These are phyloP conservation scores for Cololabis saira DNA, from an alignment of 2,113 vertebrate genomes.

Conservation along the genomic window DNA sequence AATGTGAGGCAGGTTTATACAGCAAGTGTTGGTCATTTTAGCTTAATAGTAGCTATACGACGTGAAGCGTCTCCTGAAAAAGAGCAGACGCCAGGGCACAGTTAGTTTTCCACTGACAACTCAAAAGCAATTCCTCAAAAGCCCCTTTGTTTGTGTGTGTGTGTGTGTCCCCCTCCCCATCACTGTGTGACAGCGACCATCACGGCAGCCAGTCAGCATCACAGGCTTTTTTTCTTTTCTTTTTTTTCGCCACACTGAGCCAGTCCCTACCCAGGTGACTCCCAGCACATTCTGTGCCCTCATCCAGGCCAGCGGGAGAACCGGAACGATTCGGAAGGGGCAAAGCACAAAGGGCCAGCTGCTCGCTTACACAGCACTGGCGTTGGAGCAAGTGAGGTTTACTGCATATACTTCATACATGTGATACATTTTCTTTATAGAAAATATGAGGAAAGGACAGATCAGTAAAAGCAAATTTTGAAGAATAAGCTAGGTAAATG, in stretches of 20 bases:
- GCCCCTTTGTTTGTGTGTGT: background rate
- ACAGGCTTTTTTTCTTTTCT: conserved; percentile 49
- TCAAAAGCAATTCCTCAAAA: conserved; percentile 5
- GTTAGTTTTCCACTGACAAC: background rate
- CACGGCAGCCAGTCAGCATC: conserved; percentile 46
- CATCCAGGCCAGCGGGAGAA: conserved; percentile 79
- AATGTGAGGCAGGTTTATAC: too few relatives aligned
- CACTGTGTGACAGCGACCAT: conserved; percentile 37
- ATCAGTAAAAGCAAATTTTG: background rate
- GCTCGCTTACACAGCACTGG: conserved; percentile 70
- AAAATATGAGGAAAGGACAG: conserved; percentile 9
- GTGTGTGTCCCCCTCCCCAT: conserved; percentile 35
- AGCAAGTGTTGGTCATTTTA: too few relatives aligned
- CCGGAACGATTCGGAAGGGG: conserved; percentile 68
- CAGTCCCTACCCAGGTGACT: conserved; percentile 63
- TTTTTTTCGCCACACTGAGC: conserved; percentile 36
- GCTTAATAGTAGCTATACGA: too few relatives aligned
- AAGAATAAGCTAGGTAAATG: too few relatives aligned
- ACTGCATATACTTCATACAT: conserved; percentile 38
- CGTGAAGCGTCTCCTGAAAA: background rate
- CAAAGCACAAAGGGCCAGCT: conserved; percentile 79
- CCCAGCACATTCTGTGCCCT: conserved; percentile 44
- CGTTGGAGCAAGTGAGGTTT: conserved; percentile 47
- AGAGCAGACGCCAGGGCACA: background rate
- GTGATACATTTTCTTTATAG: conserved; percentile 44